Evolutionary conservation across 2,888 invertebrate genomes (phyloP), one percentile per base, ranked within the genome.

Genomic region (Andricus quercusramuli): DNA sequence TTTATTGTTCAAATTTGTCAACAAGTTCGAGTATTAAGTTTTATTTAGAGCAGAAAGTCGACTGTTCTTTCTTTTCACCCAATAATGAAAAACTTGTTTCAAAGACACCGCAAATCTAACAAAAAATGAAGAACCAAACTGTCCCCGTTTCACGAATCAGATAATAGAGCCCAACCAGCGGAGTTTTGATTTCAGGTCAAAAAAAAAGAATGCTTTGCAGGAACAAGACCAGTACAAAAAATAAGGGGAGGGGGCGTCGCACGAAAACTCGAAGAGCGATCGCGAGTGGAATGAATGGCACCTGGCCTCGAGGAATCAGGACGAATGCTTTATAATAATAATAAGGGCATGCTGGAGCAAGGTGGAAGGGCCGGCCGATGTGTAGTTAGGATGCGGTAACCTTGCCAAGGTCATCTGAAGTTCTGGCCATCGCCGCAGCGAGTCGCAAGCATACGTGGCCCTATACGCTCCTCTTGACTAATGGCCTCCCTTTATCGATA

Each of bases 381-480:
- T 87, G 86, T 87, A 87, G 90, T 91, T 89, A 85, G 90, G 88
- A 88, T 86, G 87, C 81, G 77, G 85, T 91, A 91, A 92, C 92
- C 92, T 92, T 92, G 92, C 82, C 91, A 92, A 92, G 92, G 92
- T 92, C 90, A 92, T 84, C 79, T 70, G 29, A 84, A 84, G 84
- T 89, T 91, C 90, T 91, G 92, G 90, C 89, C 91, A 91, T 80
- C 77, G 89, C 90, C 91, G 86, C 88, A 78, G 85, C 85, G 86
- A 85, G 90, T 79, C 91, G 90, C 91, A 90, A 91, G 89, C 81
- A 84, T 82, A 79, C 83, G 76, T 85, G 85, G 86, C 80, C 59
- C 44, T 79, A 78, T 51, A 32, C 47, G 59, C 37, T 78, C 68
- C 44, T 37, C 44, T 79, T 80, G 80, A 78, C 85, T 83, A 79